These are phyloP conservation scores for Progne subis DNA, from an alignment of 2,113 vertebrate species.

Conservation along the genomic window DNA sequence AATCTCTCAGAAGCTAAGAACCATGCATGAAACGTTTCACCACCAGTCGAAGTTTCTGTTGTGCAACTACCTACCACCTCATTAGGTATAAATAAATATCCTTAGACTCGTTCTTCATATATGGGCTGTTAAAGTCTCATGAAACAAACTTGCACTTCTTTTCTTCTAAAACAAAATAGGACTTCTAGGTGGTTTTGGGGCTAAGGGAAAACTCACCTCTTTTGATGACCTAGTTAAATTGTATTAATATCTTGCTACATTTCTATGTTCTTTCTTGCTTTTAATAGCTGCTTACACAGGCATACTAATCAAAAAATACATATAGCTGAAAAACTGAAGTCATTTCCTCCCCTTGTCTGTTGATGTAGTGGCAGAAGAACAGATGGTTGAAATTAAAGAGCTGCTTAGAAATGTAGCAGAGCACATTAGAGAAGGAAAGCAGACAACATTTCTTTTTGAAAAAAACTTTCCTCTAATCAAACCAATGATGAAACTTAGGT, in stretches of 20 bases:
- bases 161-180: not conserved
- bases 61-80: not conserved
- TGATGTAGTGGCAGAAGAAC: constrained; percentile 6
- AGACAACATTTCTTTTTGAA: not conserved
- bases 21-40: not conserved
- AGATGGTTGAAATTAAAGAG: constrained; percentile 40
- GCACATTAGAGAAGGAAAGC: not conserved
- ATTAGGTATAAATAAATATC: not conserved
- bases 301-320: constrained; percentile 19
- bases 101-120: not conserved
- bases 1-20: not conserved
- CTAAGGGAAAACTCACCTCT: not conserved
- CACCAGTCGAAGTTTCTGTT: not conserved
- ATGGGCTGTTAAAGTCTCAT: not conserved
- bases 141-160: not conserved
- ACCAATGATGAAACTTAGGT: not conserved
- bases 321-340: constrained; percentile 21
- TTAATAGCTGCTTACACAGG: constrained; percentile 15
- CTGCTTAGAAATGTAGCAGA: constrained; percentile 10
- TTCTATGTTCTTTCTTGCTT: not conserved
- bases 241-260: not conserved
- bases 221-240: not conserved
- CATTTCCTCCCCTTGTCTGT: not conserved
- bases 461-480: not conserved
- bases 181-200: not conserved